Evolutionary conservation across 2,113 vertebrate species (phyloP).

Genomic region (Danionella cerebrum): DNA sequence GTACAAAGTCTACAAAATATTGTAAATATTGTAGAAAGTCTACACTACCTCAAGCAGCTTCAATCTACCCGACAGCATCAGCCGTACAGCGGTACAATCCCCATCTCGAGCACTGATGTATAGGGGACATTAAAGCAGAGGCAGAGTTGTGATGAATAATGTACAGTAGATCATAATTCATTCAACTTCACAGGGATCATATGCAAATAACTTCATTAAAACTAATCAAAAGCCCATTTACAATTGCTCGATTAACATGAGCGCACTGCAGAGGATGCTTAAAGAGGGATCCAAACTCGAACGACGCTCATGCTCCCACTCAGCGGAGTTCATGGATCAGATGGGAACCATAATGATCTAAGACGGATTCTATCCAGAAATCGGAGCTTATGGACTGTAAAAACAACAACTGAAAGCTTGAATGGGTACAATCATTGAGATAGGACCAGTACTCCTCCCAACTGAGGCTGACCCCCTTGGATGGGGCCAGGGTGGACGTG

Average conservation of each 20-base stretch:
- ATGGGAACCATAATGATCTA: background rate
- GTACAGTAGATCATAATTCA: conserved; percentile 44
- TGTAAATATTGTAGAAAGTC: too few relatives aligned
- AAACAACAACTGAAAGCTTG: background rate
- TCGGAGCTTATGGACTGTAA: background rate
- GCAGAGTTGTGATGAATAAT: conserved; percentile 48
- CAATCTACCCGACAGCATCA: background rate
- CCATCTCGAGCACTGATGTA: background rate
- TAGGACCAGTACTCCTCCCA: conserved; percentile 4
- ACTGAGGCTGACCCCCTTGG: background rate
- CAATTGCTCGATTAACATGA: conserved; percentile 33
- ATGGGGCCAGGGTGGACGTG: background rate
- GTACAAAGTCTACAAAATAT: too few relatives aligned
- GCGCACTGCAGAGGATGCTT: background rate
- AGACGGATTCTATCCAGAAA: background rate
- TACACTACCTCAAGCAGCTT: background rate
- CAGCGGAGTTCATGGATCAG: background rate
- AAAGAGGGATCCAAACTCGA: background rate
- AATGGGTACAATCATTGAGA: conserved; percentile 6
- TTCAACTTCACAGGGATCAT: conserved; percentile 37
- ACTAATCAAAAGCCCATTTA: conserved; percentile 27
- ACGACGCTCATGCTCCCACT: background rate
- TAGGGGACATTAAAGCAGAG: background rate
- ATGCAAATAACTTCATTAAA: conserved; percentile 41
- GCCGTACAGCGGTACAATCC: background rate